A percentile compares a stretch with the other conserved stretches of the same genome.
These are phyloP conservation scores for Pterostichus madidus DNA, from an alignment of 2,888 invertebrate species.

Conservation along the genomic window DNA sequence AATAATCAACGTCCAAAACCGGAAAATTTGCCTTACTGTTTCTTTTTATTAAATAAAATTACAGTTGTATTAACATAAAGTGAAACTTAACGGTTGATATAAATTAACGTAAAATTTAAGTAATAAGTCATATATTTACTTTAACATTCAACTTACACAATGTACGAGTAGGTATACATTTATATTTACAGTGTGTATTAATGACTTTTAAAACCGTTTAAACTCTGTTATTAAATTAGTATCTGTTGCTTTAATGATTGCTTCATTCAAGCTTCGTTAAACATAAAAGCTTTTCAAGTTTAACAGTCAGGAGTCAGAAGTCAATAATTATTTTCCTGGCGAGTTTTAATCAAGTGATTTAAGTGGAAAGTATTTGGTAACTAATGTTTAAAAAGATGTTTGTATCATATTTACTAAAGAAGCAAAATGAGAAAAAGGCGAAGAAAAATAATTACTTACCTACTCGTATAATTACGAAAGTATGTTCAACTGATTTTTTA, in stretches of 20 bases:
- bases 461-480: too few species aligned
- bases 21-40: slow-evolving; percentile 22
- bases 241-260: slow-evolving; percentile 22
- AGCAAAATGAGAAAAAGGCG: too few species aligned
- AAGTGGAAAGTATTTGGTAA: background rate
- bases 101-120: slow-evolving; percentile 23
- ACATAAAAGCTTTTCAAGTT: background rate
- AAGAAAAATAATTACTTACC: too few species aligned
- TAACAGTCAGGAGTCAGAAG: background rate
- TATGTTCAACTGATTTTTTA: too few species aligned
- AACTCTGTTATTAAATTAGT: background rate
- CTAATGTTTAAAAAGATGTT: background rate
- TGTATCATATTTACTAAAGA: background rate
- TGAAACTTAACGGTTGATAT: slow-evolving; percentile 44
- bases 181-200: background rate
- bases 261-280: slow-evolving; percentile 22
- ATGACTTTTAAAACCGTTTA: slow-evolving; percentile 6
- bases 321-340: background rate
- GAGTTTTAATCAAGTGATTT: background rate
- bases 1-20: background rate
- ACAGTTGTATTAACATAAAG: slow-evolving; percentile 39
- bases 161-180: slow-evolving; percentile 21
- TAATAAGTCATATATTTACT: slow-evolving; percentile 20
- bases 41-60: slow-evolving; percentile 36
- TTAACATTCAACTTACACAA: background rate